phyloP scores from a whole-genome alignment of 1,140 invertebrate species.

The Leptoteleia sp. region DNA sequence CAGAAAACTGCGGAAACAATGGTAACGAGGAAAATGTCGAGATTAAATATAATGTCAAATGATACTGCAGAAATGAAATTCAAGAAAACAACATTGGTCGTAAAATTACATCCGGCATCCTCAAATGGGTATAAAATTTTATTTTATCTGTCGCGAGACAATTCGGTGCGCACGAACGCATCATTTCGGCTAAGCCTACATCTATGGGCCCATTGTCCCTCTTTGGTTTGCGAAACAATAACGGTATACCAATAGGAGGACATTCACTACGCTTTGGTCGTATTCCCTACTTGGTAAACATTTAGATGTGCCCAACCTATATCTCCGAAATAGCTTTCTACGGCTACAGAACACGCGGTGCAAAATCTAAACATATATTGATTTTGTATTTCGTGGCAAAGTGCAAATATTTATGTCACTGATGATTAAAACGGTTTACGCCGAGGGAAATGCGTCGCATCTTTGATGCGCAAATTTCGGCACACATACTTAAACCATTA shows the following conservation, averaged over 20 bases:
- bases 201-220: slow-evolving; percentile 60
- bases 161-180: slow-evolving; percentile 54
- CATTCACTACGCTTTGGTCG: slow-evolving; percentile 48
- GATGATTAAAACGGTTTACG: slow-evolving; percentile 16
- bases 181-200: slow-evolving; percentile 62
- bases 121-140: slow-evolving; percentile 68
- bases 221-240: slow-evolving; percentile 53
- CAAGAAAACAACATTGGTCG: slow-evolving; percentile 47
- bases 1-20: slow-evolving; percentile 1
- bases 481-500: too few relatives aligned
- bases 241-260: slow-evolving; percentile 47
- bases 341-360: slow-evolving; percentile 10
- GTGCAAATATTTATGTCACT: slow-evolving; percentile 15
- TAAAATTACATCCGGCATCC: slow-evolving; percentile 52
- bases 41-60: slow-evolving; percentile 57
- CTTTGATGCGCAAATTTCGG: not conserved
- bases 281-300: slow-evolving; percentile 55
- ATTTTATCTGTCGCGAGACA: slow-evolving; percentile 66
- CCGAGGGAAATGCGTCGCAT: not conserved
- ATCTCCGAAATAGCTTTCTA: slow-evolving; percentile 47
- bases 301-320: slow-evolving; percentile 50
- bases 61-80: slow-evolving; percentile 44
- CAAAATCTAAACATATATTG: slow-evolving; percentile 56
- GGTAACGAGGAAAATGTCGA: slow-evolving; percentile 13
- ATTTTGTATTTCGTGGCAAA: slow-evolving; percentile 28